Percentiles rank a stretch among this genome's conserved stretches.
phyloP scores from a whole-genome alignment of 2,888 invertebrate genomes.

The Drosophila phalerata region DNA sequence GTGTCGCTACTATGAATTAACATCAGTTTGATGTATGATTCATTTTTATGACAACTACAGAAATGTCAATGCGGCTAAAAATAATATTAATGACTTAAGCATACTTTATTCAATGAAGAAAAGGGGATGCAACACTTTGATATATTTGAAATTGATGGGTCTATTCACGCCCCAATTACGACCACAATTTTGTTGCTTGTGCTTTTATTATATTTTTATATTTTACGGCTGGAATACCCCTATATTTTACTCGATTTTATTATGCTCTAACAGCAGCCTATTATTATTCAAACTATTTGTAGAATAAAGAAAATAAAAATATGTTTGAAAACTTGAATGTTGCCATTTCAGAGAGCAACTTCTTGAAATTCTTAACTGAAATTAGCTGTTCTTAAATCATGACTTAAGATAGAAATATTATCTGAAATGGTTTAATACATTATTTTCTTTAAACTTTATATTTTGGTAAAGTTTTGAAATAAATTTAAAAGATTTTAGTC shows the following conservation, averaged over 20 bases:
- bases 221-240: conserved; percentile 18
- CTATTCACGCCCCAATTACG: conserved; percentile 65
- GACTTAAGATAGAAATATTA: too few species aligned
- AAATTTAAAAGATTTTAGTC: too few species aligned
- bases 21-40: conserved; percentile 36
- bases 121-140: conserved; percentile 35
- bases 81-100: conserved; percentile 25
- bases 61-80: conserved; percentile 23
- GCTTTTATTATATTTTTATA: conserved; percentile 3
- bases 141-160: conserved; percentile 66
- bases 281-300: background rate
- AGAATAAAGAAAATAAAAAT: background rate
- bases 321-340: background rate
- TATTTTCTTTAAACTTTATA: too few species aligned
- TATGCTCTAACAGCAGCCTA: background rate
- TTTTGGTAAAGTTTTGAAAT: too few species aligned
- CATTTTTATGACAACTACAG: conserved; percentile 34
- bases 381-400: too few species aligned
- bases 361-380: too few species aligned
- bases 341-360: too few species aligned
- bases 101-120: background rate
- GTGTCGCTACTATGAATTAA: conserved; percentile 8
- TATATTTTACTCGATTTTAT: conserved; percentile 16
- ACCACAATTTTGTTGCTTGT: conserved; percentile 26
- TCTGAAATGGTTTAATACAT: too few species aligned